Base-by-base conservation (phyloP, 1,140 invertebrate genomes). In the Carposina sasakii region DNA sequence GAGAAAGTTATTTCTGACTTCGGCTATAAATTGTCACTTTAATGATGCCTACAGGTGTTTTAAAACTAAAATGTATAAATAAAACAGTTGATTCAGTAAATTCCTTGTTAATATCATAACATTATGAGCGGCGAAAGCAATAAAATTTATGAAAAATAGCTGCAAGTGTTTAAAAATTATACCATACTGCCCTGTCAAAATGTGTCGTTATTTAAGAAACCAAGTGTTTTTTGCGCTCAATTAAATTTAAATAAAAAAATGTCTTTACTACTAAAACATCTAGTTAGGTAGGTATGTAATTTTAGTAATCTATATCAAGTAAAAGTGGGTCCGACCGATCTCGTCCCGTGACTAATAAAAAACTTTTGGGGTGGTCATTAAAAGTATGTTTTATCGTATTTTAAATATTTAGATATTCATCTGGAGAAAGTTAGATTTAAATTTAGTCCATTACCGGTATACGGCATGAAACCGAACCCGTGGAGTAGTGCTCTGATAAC, bases 381-480 rank as follows among this genome's bases (percentile, higher is more conserved):
- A 79, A 74, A 81, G 61, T 67, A 76, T 79, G 76, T 71, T 83
- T 83, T 79, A 83, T 81, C 67, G 64, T 54, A 52, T 76, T 81
- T 78, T 78, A 76, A 76, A 76, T 76, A 78, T 73, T 72, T 66
- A 78, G 71, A 82, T 79, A 79, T 58, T 63, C 63, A 81, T 81
- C 76, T 77, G 63, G 72, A 59, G 74, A 83, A 79, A 82, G 76
- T 71, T 63, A 71, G n/a, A 60, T 55, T 74, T 70, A 60, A 59
- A 71, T 75, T 72, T 58, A 52, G 72, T 71, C 78, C 67, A 71
- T 81, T 81, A 82, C 63, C 47, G 60, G 54, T 17, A n/a, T 50
- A 42, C 20, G 53, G 50, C 67, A 56, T 68, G 71, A 76, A 76
- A 75, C 65, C 54, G 59, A 73, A 73, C 63, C 57, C 60, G 30